A percentile compares a stretch with the other conserved stretches of the same genome.
These are phyloP conservation scores for Galeopterus variegatus DNA, from an alignment of 2,113 vertebrate genomes.

Conservation along the genomic window DNA sequence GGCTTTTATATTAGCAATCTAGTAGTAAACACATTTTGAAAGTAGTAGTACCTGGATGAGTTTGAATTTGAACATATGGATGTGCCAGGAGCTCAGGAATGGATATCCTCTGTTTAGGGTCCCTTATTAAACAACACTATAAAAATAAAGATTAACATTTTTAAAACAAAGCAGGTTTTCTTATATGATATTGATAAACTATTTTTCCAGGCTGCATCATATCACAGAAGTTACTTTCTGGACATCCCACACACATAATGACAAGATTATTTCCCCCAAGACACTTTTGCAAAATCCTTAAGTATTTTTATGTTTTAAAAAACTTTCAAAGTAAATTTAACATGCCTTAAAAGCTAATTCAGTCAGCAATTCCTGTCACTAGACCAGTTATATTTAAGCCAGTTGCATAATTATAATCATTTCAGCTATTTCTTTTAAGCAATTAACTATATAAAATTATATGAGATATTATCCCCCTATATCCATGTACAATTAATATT, in stretches of 20 bases:
- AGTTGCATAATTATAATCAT: neutral
- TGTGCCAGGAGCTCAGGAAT: conserved; percentile 94
- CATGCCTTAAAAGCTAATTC: neutral
- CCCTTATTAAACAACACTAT: conserved; percentile 94
- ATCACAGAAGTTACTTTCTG: conserved; percentile 26
- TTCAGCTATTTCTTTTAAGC: conserved; percentile 32
- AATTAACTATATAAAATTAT: neutral
- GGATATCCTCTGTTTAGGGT: conserved; percentile 95
- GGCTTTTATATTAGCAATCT: neutral
- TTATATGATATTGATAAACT: neutral
- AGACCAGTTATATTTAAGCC: neutral
- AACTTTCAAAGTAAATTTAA: neutral
- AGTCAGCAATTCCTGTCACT: neutral
- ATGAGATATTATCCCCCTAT: neutral
- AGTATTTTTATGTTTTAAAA: neutral
- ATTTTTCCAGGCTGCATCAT: neutral
- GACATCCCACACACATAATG: neutral
- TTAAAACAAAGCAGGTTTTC: neutral
- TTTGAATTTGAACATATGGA: conserved; percentile 95
- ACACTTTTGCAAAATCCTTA: conserved; percentile 46
- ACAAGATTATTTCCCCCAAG: neutral
- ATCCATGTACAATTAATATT: conserved; percentile 57
- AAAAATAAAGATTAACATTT: conserved; percentile 23
- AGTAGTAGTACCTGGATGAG: conserved; percentile 92
- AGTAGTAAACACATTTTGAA: conserved; percentile 24